A percentile compares a stretch with the other conserved stretches of the same genome.
These are phyloP conservation scores for Eptesicus fuscus DNA, from an alignment of 2,113 vertebrate species.

Conservation along the genomic window DNA sequence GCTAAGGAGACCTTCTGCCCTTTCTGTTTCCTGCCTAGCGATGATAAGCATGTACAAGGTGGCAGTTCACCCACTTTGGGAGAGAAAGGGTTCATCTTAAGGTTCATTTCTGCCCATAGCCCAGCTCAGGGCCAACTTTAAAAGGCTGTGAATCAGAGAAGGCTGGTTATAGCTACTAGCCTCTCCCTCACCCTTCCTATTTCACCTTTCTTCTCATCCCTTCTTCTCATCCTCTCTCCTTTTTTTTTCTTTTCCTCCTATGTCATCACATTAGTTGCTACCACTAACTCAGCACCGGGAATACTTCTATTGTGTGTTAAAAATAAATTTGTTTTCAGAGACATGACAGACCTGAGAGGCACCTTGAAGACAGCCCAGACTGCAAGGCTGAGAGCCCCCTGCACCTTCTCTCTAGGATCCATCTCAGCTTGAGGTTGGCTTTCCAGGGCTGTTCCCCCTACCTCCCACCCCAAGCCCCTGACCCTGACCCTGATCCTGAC, in stretches of 20 bases:
- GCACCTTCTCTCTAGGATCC: background rate
- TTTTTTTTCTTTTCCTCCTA: too few relatives aligned
- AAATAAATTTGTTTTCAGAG: background rate
- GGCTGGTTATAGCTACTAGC: background rate
- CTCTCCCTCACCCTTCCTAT: background rate
- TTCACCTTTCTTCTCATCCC: background rate
- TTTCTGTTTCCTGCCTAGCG: background rate
- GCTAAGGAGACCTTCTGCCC: background rate
- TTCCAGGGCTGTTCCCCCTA: background rate
- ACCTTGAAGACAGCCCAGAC: background rate
- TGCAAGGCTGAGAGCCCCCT: background rate
- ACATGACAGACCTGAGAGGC: background rate
- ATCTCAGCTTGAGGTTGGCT: background rate
- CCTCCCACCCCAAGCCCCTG: background rate
- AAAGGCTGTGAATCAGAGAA: background rate
- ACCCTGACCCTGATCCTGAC: background rate
- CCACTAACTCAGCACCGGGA: background rate
- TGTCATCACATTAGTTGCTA: background rate
- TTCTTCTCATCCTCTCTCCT: background rate
- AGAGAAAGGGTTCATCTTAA: background rate
- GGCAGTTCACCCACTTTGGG: too few relatives aligned
- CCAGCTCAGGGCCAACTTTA: background rate
- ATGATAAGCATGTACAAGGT: background rate
- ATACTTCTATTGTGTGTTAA: background rate
- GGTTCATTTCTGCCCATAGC: background rate